Conservation (phyloP, 2,888 invertebrate species). For the Octonoba sinensis region DNA sequence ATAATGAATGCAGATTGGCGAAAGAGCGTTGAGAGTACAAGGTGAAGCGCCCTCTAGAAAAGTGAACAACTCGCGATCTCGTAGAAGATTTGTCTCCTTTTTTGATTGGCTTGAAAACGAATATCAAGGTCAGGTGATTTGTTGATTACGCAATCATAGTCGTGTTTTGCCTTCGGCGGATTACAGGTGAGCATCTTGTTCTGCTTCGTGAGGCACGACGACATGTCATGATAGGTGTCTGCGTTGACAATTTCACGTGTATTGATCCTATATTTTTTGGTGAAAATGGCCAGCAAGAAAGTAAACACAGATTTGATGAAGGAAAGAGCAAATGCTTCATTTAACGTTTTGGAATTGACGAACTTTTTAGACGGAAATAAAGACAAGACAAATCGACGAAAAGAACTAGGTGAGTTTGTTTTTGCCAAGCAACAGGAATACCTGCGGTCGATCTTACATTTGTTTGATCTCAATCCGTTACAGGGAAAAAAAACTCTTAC, state of each 20-base stretch:
- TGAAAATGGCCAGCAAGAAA: constrained; percentile 29
- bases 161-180: not conserved
- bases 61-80: too few relatives aligned
- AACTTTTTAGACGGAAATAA: constrained; percentile 83
- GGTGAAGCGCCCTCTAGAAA: too few relatives aligned
- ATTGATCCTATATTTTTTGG: not conserved
- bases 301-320: constrained; percentile 68
- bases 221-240: not conserved
- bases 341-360: constrained; percentile 79
- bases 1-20: too few relatives aligned
- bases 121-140: constrained; percentile 3
- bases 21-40: too few relatives aligned
- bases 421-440: not conserved
- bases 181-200: not conserved
- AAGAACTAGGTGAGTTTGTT: constrained; percentile 75
- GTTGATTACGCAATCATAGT: constrained; percentile 1
- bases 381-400: constrained; percentile 78
- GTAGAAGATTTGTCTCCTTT: too few relatives aligned
- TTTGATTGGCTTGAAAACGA: not conserved
- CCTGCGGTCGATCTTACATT: too few relatives aligned
- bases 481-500: too few relatives aligned
- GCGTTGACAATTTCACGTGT: not conserved
- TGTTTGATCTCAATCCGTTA: too few relatives aligned
- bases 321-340: constrained; percentile 69
- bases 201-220: not conserved